Conservation (phyloP, 2,113 vertebrate species). For the Pseudorasbora parva region DNA sequence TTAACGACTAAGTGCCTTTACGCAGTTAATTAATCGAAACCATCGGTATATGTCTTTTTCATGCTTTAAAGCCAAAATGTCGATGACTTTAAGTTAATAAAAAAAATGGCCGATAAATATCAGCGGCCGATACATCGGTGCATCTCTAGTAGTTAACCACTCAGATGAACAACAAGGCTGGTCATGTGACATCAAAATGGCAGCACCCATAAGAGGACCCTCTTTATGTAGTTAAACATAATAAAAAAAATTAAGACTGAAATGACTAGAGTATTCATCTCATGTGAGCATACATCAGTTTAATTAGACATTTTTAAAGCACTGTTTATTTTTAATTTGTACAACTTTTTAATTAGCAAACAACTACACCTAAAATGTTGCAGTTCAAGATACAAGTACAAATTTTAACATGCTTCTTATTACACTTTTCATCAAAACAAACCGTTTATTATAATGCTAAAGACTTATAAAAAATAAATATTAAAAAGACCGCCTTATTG, state of each 20-base stretch:
- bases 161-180: not conserved
- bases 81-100: too few species aligned
- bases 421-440: not conserved
- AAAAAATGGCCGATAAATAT: too few species aligned
- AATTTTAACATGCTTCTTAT: not conserved
- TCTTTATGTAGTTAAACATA: not conserved
- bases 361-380: not conserved
- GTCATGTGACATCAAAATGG: conserved; percentile 25
- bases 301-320: not conserved
- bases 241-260: not conserved
- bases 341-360: not conserved
- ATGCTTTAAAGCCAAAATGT: too few species aligned
- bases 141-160: not conserved
- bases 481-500: not conserved
- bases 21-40: too few species aligned
- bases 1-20: too few species aligned
- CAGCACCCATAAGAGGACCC: conserved; percentile 9
- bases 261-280: not conserved
- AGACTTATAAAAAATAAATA: not conserved
- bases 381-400: not conserved
- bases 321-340: not conserved
- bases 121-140: too few species aligned
- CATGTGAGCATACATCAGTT: not conserved
- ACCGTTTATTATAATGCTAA: too few species aligned
- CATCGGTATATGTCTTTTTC: too few species aligned